Evolutionary conservation across 1,140 invertebrate genomes (phyloP).

Genomic region (Philopotamus ludificatus): DNA sequence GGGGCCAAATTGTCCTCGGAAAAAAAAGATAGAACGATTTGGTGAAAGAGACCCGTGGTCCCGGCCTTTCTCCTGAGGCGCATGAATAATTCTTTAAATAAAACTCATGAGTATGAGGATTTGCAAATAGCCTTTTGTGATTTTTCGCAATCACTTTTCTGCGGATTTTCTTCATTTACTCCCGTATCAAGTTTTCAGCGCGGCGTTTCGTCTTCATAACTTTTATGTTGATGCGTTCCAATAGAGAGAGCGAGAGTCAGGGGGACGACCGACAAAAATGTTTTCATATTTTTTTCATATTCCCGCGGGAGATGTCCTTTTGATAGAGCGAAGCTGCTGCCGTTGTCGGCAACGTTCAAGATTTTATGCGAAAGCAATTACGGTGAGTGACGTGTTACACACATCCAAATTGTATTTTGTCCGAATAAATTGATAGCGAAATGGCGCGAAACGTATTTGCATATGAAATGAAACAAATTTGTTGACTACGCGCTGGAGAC

Average conservation of each 20-base stretch:
- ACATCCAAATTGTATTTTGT: too few relatives aligned
- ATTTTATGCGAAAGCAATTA: not conserved
- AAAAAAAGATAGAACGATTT: too few relatives aligned
- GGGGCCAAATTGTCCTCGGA: not conserved
- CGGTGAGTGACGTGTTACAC: not conserved
- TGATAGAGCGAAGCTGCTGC: not conserved
- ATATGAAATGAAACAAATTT: too few relatives aligned
- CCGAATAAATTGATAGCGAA: not conserved
- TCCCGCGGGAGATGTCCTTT: not conserved
- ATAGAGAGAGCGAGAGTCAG: too few relatives aligned
- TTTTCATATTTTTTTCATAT: not conserved
- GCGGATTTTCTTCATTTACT: conserved; percentile 22
- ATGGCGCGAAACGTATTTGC: too few relatives aligned
- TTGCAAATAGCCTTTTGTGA: conserved; percentile 21
- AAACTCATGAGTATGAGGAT: conserved; percentile 3
- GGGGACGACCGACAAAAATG: not conserved
- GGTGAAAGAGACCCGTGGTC: not conserved
- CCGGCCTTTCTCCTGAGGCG: not conserved
- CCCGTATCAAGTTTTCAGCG: conserved; percentile 13
- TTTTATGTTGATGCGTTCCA: conserved; percentile 1
- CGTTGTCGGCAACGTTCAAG: not conserved
- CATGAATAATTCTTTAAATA: conserved; percentile 19
- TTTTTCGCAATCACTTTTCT: conserved; percentile 26
- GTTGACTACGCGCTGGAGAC: too few relatives aligned
- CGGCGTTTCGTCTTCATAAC: conserved; percentile 13